Base-by-base conservation (phyloP, 2,797 vertebrate species). In the Crax fasciolata region DNA sequence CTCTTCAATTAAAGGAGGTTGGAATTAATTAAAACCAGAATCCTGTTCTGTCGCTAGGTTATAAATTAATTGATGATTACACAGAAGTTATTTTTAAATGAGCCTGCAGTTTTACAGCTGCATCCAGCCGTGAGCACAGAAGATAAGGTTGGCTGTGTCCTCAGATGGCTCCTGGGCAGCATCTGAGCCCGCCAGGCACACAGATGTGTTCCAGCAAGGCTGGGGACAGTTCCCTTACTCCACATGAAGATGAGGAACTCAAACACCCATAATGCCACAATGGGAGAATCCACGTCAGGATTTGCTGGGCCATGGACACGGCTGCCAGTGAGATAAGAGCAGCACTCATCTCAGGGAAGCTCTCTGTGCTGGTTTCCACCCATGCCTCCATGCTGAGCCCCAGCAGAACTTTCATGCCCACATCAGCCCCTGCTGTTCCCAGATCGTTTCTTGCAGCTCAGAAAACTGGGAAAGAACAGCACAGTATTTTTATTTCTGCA, bases 21-120 rank as follows among this genome's bases (percentile, higher is more conserved):
- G 0, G 73, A 65, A 83, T 73, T 85, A 85, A 94, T 83, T 75
- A 59, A 76, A 90, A 65, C 6, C 90, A 80, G 89, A 74, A 43
- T 17, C 14, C 65, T 35, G 63, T 32, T 79, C 52, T 67, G 46
- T 54, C 57, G 19, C 81, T 75, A 51, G 62, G 25, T 51, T 89
- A 58, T 91, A 65, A 87, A 89, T 89, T 68, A 75, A 72, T 62
- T 77, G 92, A 10, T 74, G 90, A 73, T 92, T 73, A n/a, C 88
- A 63, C 52, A 25, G 39, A 52, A 66, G 75, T 80, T 93, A 39
- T 83, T 92, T 95, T 54, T 38, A 63, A 43, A 11, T 2, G 38
- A 35, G 61, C 49, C 73, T 61, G 67, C 52, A 8, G 10, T 14
- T 35, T 32, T 68, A 1, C 78, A 87, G 84, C 94, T 87, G 92